Evolutionary conservation across 2,113 vertebrate genomes (phyloP).

Genomic region (Melanerpes aurifrons): DNA sequence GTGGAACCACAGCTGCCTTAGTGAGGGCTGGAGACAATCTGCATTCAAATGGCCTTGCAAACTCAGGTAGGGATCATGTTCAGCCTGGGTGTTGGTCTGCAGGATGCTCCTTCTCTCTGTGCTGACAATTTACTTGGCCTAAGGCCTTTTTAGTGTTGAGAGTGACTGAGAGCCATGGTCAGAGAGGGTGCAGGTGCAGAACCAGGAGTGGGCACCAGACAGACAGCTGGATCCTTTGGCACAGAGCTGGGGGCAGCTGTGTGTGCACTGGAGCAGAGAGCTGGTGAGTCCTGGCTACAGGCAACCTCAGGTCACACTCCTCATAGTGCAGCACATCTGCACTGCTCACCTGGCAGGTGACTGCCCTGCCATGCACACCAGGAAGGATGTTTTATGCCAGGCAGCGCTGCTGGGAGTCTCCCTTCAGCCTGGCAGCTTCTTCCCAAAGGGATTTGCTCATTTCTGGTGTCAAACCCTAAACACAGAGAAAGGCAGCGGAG

Average conservation of each 20-base stretch:
- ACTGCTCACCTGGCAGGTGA: slow-evolving; percentile 24
- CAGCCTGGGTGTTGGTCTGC: neutral
- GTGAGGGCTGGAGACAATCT: neutral
- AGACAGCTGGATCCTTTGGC: neutral
- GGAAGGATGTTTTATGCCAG: slow-evolving; percentile 59
- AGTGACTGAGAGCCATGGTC: slow-evolving; percentile 12
- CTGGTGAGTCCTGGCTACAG: slow-evolving; percentile 50
- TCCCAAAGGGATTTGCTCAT: slow-evolving; percentile 60
- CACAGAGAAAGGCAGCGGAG: slow-evolving; percentile 36
- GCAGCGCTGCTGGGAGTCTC: slow-evolving; percentile 52
- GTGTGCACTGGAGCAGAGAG: neutral
- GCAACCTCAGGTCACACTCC: slow-evolving; percentile 42
- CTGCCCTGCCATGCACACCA: slow-evolving; percentile 20
- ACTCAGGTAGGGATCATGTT: neutral
- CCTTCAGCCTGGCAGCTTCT: slow-evolving; percentile 33
- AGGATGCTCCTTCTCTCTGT: neutral
- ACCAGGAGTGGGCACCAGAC: slow-evolving; percentile 3
- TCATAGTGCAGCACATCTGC: slow-evolving; percentile 1
- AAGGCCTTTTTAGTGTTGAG: neutral
- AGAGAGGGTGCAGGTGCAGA: slow-evolving; percentile 22
- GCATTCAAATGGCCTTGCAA: neutral
- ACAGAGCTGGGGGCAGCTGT: neutral
- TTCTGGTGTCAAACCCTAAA: slow-evolving; percentile 35
- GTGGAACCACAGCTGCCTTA: neutral
- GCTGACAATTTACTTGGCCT: neutral